These are phyloP conservation scores for Saiga tatarica DNA, from an alignment of 2,113 vertebrate species.

Conservation along the genomic window DNA sequence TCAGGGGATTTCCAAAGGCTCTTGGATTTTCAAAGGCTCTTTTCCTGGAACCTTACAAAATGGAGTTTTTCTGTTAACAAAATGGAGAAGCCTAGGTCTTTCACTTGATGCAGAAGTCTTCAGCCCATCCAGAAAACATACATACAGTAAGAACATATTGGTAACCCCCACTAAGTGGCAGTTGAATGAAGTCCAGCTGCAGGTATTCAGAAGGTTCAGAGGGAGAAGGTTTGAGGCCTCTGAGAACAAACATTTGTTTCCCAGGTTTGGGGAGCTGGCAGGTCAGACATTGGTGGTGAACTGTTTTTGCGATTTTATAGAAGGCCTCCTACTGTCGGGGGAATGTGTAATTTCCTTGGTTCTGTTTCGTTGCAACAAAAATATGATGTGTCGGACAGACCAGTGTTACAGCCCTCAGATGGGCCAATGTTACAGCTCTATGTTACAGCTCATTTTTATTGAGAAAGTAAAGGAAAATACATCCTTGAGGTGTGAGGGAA, in stretches of 20 bases:
- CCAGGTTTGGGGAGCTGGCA: neutral
- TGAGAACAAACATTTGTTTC: neutral
- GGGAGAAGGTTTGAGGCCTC: neutral
- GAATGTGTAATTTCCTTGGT: neutral
- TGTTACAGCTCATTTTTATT: neutral
- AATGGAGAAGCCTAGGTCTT: too few relatives aligned
- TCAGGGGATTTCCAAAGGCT: too few relatives aligned
- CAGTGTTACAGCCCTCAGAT: neutral
- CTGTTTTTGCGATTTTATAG: neutral
- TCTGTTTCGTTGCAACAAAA: fast-evolving
- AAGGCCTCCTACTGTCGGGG: neutral
- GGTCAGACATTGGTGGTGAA: neutral
- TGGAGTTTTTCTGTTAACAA: too few relatives aligned
- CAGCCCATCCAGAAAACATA: neutral
- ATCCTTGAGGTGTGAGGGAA: neutral
- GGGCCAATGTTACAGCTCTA: neutral
- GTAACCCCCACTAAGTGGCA: neutral
- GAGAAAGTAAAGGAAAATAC: neutral
- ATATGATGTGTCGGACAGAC: neutral
- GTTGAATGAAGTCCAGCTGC: neutral
- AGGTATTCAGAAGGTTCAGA: neutral
- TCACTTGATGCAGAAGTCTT: neutral
- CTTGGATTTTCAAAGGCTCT: too few relatives aligned
- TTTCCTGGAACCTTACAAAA: too few relatives aligned
- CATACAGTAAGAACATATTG: neutral